Evolutionary conservation across 2,797 vertebrate species (phyloP).

Genomic region (Myotis myotis): DNA sequence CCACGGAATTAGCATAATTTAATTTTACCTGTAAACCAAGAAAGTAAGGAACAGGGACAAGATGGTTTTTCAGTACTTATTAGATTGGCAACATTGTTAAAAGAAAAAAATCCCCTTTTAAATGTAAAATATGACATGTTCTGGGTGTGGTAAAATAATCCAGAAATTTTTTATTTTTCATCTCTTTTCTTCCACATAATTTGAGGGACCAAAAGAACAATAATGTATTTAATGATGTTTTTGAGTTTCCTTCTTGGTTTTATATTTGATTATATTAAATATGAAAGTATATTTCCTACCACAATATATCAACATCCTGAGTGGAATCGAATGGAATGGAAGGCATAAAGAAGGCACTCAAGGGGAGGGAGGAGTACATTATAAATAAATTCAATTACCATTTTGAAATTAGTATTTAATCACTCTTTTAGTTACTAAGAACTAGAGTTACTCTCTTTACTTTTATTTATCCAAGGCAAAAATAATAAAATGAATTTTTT

Average conservation of each 20-base stretch:
- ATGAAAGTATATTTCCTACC: slow-evolving; percentile 11
- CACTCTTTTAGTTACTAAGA: not conserved
- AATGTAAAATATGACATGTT: slow-evolving; percentile 3
- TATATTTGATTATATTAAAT: slow-evolving; percentile 49
- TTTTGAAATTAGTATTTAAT: slow-evolving; percentile 27
- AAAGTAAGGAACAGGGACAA: not conserved
- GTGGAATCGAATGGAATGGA: not conserved
- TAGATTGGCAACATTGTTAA: not conserved
- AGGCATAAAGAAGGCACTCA: not conserved
- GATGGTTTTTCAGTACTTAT: not conserved
- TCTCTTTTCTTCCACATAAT: not conserved
- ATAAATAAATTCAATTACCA: slow-evolving; percentile 23
- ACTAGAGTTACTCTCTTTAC: slow-evolving; percentile 18
- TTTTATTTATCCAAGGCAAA: slow-evolving; percentile 48
- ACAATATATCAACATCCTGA: not conserved
- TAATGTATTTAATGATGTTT: slow-evolving; percentile 9
- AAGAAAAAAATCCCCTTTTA: not conserved
- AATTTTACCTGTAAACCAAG: slow-evolving; percentile 34
- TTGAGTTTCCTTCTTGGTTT: slow-evolving; percentile 22
- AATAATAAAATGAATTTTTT: slow-evolving; percentile 29
- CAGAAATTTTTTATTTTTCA: not conserved
- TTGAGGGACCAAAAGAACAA: slow-evolving; percentile 10
- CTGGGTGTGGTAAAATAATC: not conserved
- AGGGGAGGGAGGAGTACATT: not conserved
- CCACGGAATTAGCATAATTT: slow-evolving; percentile 10